Conservation (phyloP, 2,113 vertebrate genomes). For the Ceyx margarethae region DNA sequence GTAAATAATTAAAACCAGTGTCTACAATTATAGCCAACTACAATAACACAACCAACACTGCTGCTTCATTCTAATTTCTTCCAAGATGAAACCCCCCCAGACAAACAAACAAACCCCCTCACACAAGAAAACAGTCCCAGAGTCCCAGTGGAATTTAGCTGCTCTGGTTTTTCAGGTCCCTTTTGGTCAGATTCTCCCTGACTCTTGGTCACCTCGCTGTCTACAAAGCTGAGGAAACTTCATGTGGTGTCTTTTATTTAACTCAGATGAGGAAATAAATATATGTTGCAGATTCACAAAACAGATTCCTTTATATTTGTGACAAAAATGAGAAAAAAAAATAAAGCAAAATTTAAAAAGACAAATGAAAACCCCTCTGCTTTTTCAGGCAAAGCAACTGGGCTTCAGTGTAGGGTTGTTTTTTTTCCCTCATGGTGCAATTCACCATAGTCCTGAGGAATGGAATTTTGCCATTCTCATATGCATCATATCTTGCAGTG, state of each 20-base stretch:
- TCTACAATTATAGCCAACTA: not conserved
- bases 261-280: not conserved
- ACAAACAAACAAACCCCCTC: not conserved
- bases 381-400: not conserved
- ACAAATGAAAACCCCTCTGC: fast-evolving
- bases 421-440: not conserved
- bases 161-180: not conserved
- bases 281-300: not conserved
- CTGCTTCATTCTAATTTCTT: not conserved
- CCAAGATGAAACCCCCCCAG: not conserved
- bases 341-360: not conserved
- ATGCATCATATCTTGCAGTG: not conserved
- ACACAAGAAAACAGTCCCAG: not conserved
- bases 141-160: not conserved
- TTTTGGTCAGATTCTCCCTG: not conserved
- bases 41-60: not conserved
- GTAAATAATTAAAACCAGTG: not conserved
- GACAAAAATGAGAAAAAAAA: not conserved
- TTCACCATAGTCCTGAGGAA: not conserved
- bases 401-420: not conserved
- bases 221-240: not conserved
- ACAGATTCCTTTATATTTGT: not conserved
- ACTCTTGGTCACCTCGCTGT: not conserved
- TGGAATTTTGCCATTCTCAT: not conserved
- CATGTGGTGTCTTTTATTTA: not conserved